Evolutionary conservation across 2,888 invertebrate genomes (phyloP).

Genomic region (Agrilus biguttatus): DNA sequence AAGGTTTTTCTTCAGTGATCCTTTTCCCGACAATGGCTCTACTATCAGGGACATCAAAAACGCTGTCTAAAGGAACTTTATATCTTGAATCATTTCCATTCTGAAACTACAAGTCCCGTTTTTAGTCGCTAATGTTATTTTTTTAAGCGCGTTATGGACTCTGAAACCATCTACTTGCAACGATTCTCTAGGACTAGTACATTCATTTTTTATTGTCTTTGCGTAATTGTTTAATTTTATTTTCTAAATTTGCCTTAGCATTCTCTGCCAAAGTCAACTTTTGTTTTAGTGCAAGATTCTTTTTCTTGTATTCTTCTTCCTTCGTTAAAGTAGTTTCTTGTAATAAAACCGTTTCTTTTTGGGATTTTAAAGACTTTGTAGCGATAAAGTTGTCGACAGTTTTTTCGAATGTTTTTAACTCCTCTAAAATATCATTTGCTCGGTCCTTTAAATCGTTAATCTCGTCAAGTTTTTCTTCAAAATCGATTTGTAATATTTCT

Average conservation of each 20-base stretch:
- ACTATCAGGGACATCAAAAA: background rate
- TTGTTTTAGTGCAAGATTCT: slow-evolving; percentile 16
- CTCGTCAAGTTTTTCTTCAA: slow-evolving; percentile 13
- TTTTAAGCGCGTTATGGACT: too few species aligned
- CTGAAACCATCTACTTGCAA: too few species aligned
- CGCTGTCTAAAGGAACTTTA: too few species aligned
- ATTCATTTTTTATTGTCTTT: slow-evolving; percentile 18
- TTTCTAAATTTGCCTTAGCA: slow-evolving; percentile 16
- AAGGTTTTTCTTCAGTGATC: slow-evolving; percentile 6
- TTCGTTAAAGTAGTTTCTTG: slow-evolving; percentile 2
- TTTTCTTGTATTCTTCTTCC: slow-evolving; percentile 19
- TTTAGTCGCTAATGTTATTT: too few species aligned
- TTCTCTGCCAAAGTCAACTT: slow-evolving; percentile 14
- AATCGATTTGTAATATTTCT: slow-evolving; percentile 11
- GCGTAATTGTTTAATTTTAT: slow-evolving; percentile 19
- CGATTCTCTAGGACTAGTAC: too few species aligned
- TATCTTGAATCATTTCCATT: too few species aligned
- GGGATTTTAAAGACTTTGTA: slow-evolving; percentile 2
- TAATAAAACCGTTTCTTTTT: slow-evolving; percentile 7
- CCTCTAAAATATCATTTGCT: slow-evolving; percentile 13
- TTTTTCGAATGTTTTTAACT: slow-evolving; percentile 11
- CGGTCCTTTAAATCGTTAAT: slow-evolving; percentile 16
- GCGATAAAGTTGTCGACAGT: background rate
- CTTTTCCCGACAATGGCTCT: slow-evolving; percentile 4
- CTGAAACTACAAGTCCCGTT: too few species aligned